Conservation (phyloP, 2,888 invertebrate species). For the Lacanobia oleracea region DNA sequence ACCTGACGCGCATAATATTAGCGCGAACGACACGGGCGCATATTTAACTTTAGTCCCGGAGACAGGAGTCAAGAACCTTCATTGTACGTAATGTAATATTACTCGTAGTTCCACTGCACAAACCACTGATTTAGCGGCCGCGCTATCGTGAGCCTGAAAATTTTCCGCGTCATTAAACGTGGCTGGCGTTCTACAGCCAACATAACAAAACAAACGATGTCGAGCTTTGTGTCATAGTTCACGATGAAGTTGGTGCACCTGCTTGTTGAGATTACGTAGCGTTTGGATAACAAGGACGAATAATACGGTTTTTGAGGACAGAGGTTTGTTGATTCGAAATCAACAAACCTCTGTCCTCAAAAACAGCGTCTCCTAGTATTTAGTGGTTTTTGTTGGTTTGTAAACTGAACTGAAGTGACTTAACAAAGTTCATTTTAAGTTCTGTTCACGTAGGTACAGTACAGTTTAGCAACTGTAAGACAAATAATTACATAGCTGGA, state of each 20-base stretch:
- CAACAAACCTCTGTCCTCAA: too few species aligned
- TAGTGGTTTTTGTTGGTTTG: neutral
- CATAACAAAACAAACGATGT: constrained; percentile 69
- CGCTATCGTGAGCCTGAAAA: constrained; percentile 73
- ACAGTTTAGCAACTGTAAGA: neutral
- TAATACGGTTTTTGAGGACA: constrained; percentile 13
- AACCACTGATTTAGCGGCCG: constrained; percentile 76
- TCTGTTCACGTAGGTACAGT: neutral
- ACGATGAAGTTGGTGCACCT: constrained; percentile 69
- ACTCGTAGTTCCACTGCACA: constrained; percentile 80
- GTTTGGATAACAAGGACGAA: constrained; percentile 40
- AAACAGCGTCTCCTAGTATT: neutral
- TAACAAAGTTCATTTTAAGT: neutral
- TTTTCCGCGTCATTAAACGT: constrained; percentile 85
- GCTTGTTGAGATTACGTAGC: constrained; percentile 48
- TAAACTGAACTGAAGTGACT: neutral
- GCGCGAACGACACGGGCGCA: constrained; percentile 35
- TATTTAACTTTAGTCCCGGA: constrained; percentile 41
- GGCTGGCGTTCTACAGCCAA: constrained; percentile 64
- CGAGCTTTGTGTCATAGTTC: constrained; percentile 75
- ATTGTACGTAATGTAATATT: constrained; percentile 67
- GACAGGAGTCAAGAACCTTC: constrained; percentile 52
- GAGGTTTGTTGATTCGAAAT: neutral
- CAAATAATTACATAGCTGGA: neutral
- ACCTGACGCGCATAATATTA: constrained; percentile 49